Evolutionary conservation across 92 coral and sea anemone species (phyloP), one percentile per base, ranked within the genome.

Genomic region (Siderastrea siderea): DNA sequence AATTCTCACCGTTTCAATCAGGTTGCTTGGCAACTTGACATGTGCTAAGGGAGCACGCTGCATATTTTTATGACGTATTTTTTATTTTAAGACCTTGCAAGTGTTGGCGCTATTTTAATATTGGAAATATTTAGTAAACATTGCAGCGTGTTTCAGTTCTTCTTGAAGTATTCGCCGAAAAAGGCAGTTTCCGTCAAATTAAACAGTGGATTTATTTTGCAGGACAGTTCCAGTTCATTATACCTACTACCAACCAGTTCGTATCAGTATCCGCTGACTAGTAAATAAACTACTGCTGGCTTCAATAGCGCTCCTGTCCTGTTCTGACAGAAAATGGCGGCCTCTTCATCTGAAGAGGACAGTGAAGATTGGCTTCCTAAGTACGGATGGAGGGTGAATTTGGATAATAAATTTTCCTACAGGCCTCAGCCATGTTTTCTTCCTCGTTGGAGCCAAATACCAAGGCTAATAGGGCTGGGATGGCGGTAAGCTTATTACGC

Each of bases 401-500:
- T 97, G 26, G 98, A 96, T 79, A 97, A 97, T 52, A 89, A 91
- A 44, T 97, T 92, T 87, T 89, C 99, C 54, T 94, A 86, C 47
- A 96, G 94, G 90, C 99, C 99, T 26, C 98, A 95, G 49, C 95
- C 99, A 16, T 94, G 99, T 88, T 96, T 94, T 68, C 84, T 97
- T 53, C 99, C 99, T 17, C 90, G 99, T 52, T 97, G 99, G 99
- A 97, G 94, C 61, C 99, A 97, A 86, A 91, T 97, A 68, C 99
- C 99, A 7, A 92, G 94, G 80, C 89, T 97, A 59, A 92, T 97
- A 64, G 99, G 99, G 12, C 90, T 97, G 47, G 99, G 98, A 16
- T 97, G 96, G 94, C 91, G 99, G 99, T 97, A 26, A 26, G 38
- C 38, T 26, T 26, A 86, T 55, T 84, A 49, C 50, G 13, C 72